Evolutionary conservation across 2,888 invertebrate genomes (phyloP).

Genomic region (Macrosoma leucophasiata): DNA sequence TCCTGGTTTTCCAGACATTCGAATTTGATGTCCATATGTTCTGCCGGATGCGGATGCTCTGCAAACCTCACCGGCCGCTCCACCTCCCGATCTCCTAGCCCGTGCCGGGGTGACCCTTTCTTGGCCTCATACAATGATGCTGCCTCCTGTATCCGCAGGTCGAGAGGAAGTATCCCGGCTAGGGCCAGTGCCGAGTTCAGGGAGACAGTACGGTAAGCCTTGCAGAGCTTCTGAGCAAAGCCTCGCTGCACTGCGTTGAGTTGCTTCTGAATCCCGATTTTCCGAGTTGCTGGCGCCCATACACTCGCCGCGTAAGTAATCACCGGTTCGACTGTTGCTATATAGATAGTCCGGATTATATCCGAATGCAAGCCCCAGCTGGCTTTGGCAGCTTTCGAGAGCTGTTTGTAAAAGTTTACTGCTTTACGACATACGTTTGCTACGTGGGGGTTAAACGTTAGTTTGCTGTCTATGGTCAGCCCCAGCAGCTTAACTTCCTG

Average conservation of each 20-base stretch:
- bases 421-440: neutral
- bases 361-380: constrained; percentile 7
- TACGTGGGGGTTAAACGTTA: neutral
- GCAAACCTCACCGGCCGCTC: no score
- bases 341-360: neutral
- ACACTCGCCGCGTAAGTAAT: no score
- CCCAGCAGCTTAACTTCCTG: constrained; percentile 15
- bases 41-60: constrained; percentile 9
- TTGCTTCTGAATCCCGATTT: neutral
- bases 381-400: neutral
- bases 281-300: no score
- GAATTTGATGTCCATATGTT: constrained; percentile 1
- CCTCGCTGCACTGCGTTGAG: constrained; percentile 10
- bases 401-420: neutral
- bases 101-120: no score
- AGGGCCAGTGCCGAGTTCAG: no score
- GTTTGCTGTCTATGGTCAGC: neutral
- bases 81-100: no score
- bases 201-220: constrained; percentile 18
- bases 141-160: constrained; percentile 17
- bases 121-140: constrained; percentile 16
- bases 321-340: no score
- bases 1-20: no score
- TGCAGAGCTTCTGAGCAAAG: constrained; percentile 14
- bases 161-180: constrained; percentile 20